Conservation (phyloP, 2,797 vertebrate genomes). For the Amblyraja radiata region DNA sequence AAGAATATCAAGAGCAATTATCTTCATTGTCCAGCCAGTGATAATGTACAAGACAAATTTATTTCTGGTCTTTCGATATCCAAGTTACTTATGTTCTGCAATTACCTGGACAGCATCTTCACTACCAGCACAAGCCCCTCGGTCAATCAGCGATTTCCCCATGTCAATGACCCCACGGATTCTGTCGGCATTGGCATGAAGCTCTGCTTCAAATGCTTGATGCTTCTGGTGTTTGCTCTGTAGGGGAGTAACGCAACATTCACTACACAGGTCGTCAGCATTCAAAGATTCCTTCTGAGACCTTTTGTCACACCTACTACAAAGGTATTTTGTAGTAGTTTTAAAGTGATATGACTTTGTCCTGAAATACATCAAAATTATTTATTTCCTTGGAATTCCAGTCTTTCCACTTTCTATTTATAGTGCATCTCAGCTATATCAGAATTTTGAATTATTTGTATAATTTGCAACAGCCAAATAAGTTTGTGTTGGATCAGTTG, state of each 20-base stretch:
- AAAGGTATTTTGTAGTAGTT: background rate
- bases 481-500: background rate
- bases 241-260: conserved; percentile 40
- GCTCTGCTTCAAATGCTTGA: conserved; percentile 93
- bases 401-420: background rate
- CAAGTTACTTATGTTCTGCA: background rate
- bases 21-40: background rate
- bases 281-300: conserved; percentile 18
- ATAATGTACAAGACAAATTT: background rate
- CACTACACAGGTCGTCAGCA: conserved; percentile 34
- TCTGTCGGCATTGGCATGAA: conserved; percentile 91
- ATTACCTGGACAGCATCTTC: conserved; percentile 93
- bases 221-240: conserved; percentile 99
- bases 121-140: conserved; percentile 89
- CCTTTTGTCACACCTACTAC: background rate
- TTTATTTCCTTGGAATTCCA: background rate
- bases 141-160: conserved; percentile 87
- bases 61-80: background rate
- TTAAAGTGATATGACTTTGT: background rate
- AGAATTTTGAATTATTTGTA: background rate
- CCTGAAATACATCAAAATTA: background rate
- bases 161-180: conserved; percentile 93
- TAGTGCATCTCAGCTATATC: background rate
- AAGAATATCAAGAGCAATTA: background rate
- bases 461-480: background rate